phyloP scores from a whole-genome alignment of 2,797 vertebrate genomes.

The Oreochromis mossambicus region DNA sequence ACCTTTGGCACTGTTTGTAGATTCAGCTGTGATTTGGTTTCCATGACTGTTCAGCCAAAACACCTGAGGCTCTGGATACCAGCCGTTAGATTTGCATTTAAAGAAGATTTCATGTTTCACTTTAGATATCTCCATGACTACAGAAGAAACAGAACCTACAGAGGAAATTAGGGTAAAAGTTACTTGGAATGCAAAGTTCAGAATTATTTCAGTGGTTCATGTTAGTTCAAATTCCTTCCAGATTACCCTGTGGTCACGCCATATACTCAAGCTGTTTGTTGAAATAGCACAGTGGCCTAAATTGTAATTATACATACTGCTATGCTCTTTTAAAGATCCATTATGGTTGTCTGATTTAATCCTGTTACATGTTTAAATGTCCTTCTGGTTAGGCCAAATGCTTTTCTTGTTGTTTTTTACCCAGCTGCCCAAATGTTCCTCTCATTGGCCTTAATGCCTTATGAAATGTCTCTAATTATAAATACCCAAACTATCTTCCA shows the following conservation, averaged over 20 bases:
- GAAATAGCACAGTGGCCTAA: fast-evolving
- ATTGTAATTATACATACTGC: background rate
- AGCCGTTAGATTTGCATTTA: fast-evolving
- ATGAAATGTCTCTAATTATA: background rate
- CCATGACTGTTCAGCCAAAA: no score
- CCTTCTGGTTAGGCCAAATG: fast-evolving
- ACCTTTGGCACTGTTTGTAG: background rate
- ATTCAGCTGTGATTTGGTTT: background rate
- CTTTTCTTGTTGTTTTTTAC: background rate
- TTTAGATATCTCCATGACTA: fast-evolving
- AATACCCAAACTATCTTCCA: background rate
- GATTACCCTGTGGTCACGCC: fast-evolving
- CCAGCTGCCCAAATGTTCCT: background rate
- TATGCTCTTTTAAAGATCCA: background rate
- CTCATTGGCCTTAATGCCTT: background rate
- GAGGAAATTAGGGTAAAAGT: fast-evolving
- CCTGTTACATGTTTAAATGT: background rate
- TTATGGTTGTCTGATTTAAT: fast-evolving
- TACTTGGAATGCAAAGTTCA: background rate
- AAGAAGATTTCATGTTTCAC: fast-evolving
- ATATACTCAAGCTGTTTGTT: fast-evolving
- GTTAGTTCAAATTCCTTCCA: fast-evolving
- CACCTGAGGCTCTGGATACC: background rate
- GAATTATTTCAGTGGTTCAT: background rate
- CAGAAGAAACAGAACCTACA: fast-evolving